Base-by-base conservation (phyloP, 2,888 invertebrate genomes). In the Epinotia demarniana region DNA sequence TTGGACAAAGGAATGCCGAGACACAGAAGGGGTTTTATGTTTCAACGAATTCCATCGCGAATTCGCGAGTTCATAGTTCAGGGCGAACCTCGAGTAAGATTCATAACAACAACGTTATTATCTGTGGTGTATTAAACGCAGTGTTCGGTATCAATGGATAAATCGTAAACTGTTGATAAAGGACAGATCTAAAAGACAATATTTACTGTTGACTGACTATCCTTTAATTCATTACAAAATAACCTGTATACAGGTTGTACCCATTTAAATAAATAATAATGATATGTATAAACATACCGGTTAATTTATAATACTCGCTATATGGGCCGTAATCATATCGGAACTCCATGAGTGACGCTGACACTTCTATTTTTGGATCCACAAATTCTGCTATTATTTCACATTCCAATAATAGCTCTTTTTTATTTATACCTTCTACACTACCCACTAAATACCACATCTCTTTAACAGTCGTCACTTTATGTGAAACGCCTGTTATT, bases 371-470 rank as follows among this genome's bases (percentile, higher is more conserved):
- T 81, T 91, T 90, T 0, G 96, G 96, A 79, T 95, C 95, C 0
- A 95, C 93, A 82, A 96, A 95, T 75, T 92, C 95, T 0, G 95
- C 95, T 55, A 85, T 85, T 67, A 96, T 86, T 77, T 87, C 87
- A 78, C 95, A 95, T 66, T 90, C 90, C 39, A 95, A 84, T 57
- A 96, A 86, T 60, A 95, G 81, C 79, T 94, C 94, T 64, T 95
- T 94, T 83, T 94, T 95, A 70, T 92, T 93, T 5, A 92, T 89
- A 5, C 95, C 94, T 64, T 95, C 95, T 3, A 95, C 91, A 62
- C 93, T 89, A 16, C 95, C 95, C 67, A 95, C 91, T 77, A 96
- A 90, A 84, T 95, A 95, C 94, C 95, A 95, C 80, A 91, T 90
- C 86, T 96, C 96, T 73, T 90, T 90, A 0, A 95, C 78, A 1